Conservation (phyloP, 2,888 invertebrate species). For the Aleiodes leptofemur region DNA sequence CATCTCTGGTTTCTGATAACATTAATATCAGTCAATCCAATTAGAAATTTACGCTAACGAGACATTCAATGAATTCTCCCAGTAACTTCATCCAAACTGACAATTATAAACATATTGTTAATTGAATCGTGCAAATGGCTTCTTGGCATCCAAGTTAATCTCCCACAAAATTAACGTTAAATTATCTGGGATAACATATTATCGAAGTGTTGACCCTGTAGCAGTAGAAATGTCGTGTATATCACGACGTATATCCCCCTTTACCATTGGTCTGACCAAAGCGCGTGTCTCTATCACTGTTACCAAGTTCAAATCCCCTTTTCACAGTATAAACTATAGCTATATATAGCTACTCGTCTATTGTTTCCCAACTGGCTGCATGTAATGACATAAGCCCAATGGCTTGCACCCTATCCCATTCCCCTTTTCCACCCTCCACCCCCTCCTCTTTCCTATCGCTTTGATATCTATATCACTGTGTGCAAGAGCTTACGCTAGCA, state of each 20-base stretch:
- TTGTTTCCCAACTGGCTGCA: constrained; percentile 17
- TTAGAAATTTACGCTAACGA: too few species aligned
- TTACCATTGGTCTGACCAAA: background rate
- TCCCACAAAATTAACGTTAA: background rate
- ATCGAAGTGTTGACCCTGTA: constrained; percentile 24
- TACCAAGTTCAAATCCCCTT: constrained; percentile 3
- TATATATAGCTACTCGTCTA: constrained; percentile 5
- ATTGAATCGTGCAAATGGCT: constrained; percentile 5
- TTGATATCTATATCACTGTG: constrained; percentile 21
- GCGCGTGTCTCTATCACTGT: constrained; percentile 9
- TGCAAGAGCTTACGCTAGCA: constrained; percentile 17
- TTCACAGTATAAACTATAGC: constrained; percentile 11
- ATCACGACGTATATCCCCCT: background rate
- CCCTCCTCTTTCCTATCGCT: too few species aligned
- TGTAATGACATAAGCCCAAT: constrained; percentile 4
- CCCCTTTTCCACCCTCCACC: too few species aligned
- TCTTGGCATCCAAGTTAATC: background rate
- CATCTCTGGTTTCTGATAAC: too few species aligned
- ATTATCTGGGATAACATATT: constrained; percentile 11
- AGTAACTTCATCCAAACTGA: too few species aligned
- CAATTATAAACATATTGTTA: background rate
- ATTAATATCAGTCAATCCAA: too few species aligned
- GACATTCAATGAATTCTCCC: too few species aligned
- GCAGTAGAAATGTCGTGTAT: background rate
- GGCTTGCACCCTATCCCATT: background rate